These are phyloP conservation scores for Urocyon cinereoargenteus DNA, from an alignment of 2,797 vertebrate species.

Conservation along the genomic window DNA sequence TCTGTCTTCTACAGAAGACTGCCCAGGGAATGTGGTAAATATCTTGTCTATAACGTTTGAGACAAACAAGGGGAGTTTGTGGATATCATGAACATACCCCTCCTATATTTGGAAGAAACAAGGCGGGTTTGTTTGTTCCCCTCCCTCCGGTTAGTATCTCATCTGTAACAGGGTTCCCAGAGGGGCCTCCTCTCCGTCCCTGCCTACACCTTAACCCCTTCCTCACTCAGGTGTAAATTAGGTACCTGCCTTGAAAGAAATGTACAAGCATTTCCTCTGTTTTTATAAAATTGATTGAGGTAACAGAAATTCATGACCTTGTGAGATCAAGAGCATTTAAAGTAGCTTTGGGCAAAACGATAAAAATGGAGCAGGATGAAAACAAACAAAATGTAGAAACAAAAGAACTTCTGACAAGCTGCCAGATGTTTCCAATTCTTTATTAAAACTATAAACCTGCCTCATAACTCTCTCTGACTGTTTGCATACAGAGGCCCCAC, in stretches of 20 bases:
- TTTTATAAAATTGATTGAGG: background rate
- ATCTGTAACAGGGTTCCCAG: background rate
- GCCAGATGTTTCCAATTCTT: conserved; percentile 8
- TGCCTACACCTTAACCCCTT: background rate
- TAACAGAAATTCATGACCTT: background rate
- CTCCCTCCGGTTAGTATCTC: background rate
- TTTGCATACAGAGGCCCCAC: background rate
- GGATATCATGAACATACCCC: background rate
- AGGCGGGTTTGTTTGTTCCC: background rate
- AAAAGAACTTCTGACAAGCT: background rate
- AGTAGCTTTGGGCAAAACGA: background rate
- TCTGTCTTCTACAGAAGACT: background rate
- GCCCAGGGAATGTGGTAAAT: background rate
- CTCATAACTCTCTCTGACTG: background rate
- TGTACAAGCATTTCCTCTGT: background rate
- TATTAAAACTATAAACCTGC: background rate
- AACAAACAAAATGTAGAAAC: background rate
- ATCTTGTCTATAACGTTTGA: background rate
- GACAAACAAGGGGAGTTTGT: background rate
- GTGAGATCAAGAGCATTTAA: background rate
- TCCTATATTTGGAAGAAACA: background rate
- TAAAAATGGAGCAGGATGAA: background rate
- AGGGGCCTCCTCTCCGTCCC: background rate
- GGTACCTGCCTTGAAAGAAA: background rate
- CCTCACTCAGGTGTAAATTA: background rate